These are phyloP conservation scores for Aphodius sticticus DNA, from an alignment of 2,888 invertebrate genomes.

Conservation along the genomic window DNA sequence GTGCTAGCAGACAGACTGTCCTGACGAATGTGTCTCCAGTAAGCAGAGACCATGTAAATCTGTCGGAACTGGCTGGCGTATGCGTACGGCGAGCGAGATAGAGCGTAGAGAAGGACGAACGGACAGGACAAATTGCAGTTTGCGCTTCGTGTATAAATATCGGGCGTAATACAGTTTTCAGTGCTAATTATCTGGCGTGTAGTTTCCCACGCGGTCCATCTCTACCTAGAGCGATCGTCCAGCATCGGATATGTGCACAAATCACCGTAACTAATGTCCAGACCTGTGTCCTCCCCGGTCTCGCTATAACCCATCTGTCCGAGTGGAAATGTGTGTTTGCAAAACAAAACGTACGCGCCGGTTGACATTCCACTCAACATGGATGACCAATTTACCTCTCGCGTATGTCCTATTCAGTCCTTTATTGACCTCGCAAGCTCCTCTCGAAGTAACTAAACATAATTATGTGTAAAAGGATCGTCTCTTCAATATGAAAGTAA, in stretches of 20 bases:
- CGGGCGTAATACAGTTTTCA: constrained; percentile 46
- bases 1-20: constrained; percentile 41
- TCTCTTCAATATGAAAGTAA: too few relatives aligned
- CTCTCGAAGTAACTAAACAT: too few relatives aligned
- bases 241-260: constrained; percentile 38
- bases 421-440: too few relatives aligned
- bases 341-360: neutral
- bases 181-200: constrained; percentile 46
- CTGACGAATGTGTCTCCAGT: constrained; percentile 48
- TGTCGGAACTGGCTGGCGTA: constrained; percentile 38
- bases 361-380: constrained; percentile 4
- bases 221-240: constrained; percentile 36
- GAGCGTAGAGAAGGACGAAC: constrained; percentile 31
- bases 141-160: constrained; percentile 44
- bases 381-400: neutral
- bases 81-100: constrained; percentile 32
- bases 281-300: neutral
- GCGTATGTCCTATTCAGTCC: neutral
- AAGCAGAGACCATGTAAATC: constrained; percentile 42
- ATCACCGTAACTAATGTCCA: constrained; percentile 39
- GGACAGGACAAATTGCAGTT: constrained; percentile 43
- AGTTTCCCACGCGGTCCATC: constrained; percentile 43
- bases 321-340: neutral
- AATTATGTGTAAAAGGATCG: too few relatives aligned
- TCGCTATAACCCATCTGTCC: neutral